Evolutionary conservation across 2,113 vertebrate genomes (phyloP).

Genomic region (Platichthys stellatus): DNA sequence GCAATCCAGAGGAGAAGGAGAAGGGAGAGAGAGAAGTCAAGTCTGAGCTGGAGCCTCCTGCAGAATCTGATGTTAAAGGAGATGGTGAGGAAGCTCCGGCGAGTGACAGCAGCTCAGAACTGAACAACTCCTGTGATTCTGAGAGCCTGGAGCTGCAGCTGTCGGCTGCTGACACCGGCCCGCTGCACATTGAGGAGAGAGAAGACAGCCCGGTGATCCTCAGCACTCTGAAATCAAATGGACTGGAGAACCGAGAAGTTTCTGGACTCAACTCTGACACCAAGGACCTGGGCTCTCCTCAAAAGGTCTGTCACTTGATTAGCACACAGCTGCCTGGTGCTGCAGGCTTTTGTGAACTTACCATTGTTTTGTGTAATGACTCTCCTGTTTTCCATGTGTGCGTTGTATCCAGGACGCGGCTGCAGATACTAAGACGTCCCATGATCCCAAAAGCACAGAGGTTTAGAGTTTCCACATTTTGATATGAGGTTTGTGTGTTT

Average conservation of each 20-base stretch:
- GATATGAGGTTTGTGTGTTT: constrained; percentile 46
- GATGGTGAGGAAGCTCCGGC: background rate
- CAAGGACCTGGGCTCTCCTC: constrained; percentile 15
- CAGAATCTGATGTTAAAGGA: constrained; percentile 31
- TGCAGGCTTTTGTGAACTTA: background rate
- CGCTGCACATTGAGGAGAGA: constrained; percentile 65
- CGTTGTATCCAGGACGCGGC: constrained; percentile 42
- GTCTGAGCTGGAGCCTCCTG: constrained; percentile 3
- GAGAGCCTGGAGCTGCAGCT: constrained; percentile 72
- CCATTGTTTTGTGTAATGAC: background rate
- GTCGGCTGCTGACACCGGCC: constrained; percentile 31
- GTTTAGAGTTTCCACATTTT: constrained; percentile 46
- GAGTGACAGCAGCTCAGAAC: constrained; percentile 73
- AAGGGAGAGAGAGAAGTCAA: constrained; percentile 12
- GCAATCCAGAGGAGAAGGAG: constrained; percentile 28
- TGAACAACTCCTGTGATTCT: constrained; percentile 63
- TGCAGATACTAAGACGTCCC: constrained; percentile 20
- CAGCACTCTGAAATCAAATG: constrained; percentile 20
- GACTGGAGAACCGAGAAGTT: constrained; percentile 59
- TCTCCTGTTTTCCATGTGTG: background rate
- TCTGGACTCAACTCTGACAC: constrained; percentile 39
- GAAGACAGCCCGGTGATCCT: constrained; percentile 6
- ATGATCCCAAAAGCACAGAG: constrained; percentile 67
- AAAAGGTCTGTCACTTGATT: constrained; percentile 57
- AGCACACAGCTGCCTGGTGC: background rate